These are phyloP conservation scores for Ormyrus thymus DNA, from an alignment of 2,888 invertebrate genomes.

Conservation along the genomic window DNA sequence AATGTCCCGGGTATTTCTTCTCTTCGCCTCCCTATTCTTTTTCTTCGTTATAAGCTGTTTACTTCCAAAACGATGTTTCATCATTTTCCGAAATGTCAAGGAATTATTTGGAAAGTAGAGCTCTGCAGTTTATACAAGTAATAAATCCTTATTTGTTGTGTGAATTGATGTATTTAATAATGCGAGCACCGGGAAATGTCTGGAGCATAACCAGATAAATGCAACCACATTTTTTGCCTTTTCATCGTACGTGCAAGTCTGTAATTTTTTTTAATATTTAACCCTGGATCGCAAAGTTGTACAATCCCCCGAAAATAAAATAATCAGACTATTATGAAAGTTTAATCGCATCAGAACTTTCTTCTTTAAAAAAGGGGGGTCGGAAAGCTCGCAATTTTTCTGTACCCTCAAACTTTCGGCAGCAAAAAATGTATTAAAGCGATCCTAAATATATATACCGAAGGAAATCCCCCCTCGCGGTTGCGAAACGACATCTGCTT, in stretches of 20 bases:
- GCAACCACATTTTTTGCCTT: no score
- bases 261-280: neutral
- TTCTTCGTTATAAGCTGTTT: slow-evolving; percentile 35
- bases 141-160: slow-evolving; percentile 5
- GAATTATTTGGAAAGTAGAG: slow-evolving; percentile 30
- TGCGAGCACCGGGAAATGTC: neutral
- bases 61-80: slow-evolving; percentile 38
- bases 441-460: neutral
- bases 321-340: slow-evolving; percentile 13
- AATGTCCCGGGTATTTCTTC: slow-evolving; percentile 28
- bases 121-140: slow-evolving; percentile 1
- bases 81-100: slow-evolving; percentile 29
- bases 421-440: neutral
- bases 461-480: neutral
- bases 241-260: no score
- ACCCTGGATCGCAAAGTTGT: neutral
- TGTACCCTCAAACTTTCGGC: neutral
- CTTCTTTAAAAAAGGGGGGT: neutral
- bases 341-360: slow-evolving; percentile 12
- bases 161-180: slow-evolving; percentile 1
- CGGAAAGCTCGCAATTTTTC: neutral
- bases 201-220: no score
- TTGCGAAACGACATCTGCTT: slow-evolving; percentile 15
- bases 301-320: neutral
- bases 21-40: neutral